Percentiles rank a stretch among this genome's conserved stretches.
phyloP scores from a whole-genome alignment of 2,888 invertebrate genomes.

The Diabrotica balteata region DNA sequence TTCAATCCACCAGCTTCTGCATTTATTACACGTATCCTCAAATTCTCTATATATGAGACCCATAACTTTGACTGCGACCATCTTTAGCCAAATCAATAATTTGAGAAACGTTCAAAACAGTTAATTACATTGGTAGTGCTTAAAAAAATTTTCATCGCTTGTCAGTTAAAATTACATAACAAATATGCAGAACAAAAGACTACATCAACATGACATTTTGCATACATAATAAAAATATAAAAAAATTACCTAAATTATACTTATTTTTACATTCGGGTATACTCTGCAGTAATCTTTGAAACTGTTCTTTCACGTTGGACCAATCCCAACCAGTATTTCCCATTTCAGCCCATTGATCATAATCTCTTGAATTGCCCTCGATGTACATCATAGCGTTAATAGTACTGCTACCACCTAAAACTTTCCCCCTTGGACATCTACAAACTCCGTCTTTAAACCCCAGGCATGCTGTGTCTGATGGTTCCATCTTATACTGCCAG shows the following conservation, averaged over 20 bases:
- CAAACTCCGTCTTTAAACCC: constrained; percentile 56
- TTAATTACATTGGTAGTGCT: no score
- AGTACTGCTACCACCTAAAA: constrained; percentile 72
- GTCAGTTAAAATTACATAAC: no score
- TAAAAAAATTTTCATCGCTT: no score
- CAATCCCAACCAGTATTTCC: constrained; percentile 72
- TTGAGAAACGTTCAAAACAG: no score
- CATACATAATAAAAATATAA: not conserved
- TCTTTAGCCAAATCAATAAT: no score
- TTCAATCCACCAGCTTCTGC: no score
- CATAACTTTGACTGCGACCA: no score
- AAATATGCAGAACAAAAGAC: no score
- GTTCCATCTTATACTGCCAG: constrained; percentile 62
- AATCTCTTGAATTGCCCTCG: constrained; percentile 70
- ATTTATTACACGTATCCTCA: no score
- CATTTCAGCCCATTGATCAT: constrained; percentile 66
- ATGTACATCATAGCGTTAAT: constrained; percentile 73
- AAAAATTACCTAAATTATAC: not conserved
- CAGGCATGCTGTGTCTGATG: constrained; percentile 56
- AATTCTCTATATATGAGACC: no score
- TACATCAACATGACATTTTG: no score
- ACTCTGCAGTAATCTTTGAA: constrained; percentile 55
- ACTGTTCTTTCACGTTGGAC: constrained; percentile 60
- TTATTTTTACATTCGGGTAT: constrained; percentile 34
- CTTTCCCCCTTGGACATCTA: constrained; percentile 68